These are phyloP conservation scores for Phalacrocorax pelagicus DNA, from an alignment of 2,113 vertebrate species.

Conservation along the genomic window DNA sequence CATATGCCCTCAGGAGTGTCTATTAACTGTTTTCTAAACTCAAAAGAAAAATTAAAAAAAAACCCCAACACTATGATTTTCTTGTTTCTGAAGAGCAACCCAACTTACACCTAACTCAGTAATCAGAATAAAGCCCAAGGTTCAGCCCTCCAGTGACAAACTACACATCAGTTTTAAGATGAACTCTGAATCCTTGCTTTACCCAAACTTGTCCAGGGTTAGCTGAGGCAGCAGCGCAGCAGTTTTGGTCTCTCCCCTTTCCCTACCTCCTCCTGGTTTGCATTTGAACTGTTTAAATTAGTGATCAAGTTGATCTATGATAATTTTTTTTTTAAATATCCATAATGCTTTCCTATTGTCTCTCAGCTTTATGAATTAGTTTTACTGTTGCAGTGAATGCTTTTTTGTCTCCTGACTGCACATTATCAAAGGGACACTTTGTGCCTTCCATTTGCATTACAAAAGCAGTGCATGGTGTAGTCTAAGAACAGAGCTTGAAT, in stretches of 20 bases:
- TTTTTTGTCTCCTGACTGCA: conserved; percentile 83
- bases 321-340: conserved; percentile 59
- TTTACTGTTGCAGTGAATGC: conserved; percentile 82
- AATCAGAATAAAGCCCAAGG: neutral
- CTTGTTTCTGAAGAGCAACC: neutral
- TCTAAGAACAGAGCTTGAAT: conserved; percentile 76
- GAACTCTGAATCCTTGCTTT: neutral
- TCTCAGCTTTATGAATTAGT: conserved; percentile 82
- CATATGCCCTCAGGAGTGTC: neutral
- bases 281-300: conserved; percentile 62
- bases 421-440: conserved; percentile 90
- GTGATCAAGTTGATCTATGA: conserved; percentile 67
- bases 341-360: conserved; percentile 75
- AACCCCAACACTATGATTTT: neutral
- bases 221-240: neutral
- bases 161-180: neutral
- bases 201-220: conserved; percentile 14
- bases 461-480: conserved; percentile 78
- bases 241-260: neutral
- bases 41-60: neutral
- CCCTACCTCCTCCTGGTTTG: neutral
- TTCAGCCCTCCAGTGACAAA: neutral
- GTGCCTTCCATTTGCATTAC: conserved; percentile 87
- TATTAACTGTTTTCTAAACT: conserved; percentile 42
- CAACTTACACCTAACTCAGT: neutral